A percentile compares a stretch with the other conserved stretches of the same genome.
phyloP scores from a whole-genome alignment of 2,797 vertebrate genomes.

The Helicolenus hilgendorfi region DNA sequence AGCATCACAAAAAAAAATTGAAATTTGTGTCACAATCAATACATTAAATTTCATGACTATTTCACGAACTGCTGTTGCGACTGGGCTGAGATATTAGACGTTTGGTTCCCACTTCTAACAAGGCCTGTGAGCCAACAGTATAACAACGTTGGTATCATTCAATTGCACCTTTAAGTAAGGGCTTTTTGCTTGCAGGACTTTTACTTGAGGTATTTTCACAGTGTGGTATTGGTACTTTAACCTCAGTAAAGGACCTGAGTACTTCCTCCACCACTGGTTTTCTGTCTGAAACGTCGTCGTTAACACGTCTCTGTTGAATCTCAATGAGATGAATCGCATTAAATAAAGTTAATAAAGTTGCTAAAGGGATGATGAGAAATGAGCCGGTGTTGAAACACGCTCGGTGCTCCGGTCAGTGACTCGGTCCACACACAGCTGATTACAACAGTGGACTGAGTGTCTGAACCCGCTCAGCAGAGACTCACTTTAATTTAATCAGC shows the following conservation, averaged over 20 bases:
- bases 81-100: too few relatives aligned
- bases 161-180: background rate
- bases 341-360: background rate
- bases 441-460: background rate
- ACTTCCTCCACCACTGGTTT: background rate
- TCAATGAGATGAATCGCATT: background rate
- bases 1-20: too few relatives aligned
- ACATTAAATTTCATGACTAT: too few relatives aligned
- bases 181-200: background rate
- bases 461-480: constrained; percentile 1
- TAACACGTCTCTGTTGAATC: background rate
- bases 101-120: too few relatives aligned
- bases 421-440: background rate
- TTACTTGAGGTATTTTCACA: background rate
- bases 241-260: background rate
- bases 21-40: too few relatives aligned
- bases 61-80: too few relatives aligned
- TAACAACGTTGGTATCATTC: too few relatives aligned
- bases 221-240: background rate
- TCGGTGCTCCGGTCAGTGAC: background rate
- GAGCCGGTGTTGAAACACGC: background rate
- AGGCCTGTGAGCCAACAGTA: too few relatives aligned
- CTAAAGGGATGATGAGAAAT: background rate
- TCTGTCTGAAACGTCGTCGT: background rate
- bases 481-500: constrained; percentile 52